Percentiles rank a stretch among this genome's conserved stretches.
These are phyloP conservation scores for Paradoxurus hermaphroditus DNA, from an alignment of 2,113 vertebrate species.

Conservation along the genomic window DNA sequence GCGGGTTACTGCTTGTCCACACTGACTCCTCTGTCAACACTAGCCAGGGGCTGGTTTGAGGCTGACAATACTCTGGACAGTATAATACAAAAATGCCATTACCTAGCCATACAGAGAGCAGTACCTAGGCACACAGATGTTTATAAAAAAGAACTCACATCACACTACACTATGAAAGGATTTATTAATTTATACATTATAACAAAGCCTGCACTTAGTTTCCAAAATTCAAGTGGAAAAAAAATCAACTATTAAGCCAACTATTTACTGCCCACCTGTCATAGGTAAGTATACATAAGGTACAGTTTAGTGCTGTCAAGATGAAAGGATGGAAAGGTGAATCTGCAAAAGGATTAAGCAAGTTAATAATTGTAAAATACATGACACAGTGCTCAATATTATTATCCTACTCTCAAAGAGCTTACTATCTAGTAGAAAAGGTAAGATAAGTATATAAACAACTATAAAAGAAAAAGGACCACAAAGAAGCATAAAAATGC, in stretches of 20 bases:
- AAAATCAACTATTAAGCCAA: not conserved
- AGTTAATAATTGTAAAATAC: not conserved
- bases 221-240: not conserved
- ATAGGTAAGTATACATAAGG: not conserved
- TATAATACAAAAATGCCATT: not conserved
- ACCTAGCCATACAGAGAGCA: not conserved
- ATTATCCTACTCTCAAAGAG: not conserved
- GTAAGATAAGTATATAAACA: not conserved
- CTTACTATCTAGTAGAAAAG: not conserved
- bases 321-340: not conserved
- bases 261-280: not conserved
- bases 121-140: not conserved
- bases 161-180: not conserved
- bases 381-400: not conserved
- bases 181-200: slow-evolving; percentile 14
- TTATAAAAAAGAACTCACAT: not conserved
- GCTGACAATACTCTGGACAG: not conserved
- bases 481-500: not conserved
- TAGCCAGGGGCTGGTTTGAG: not conserved
- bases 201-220: not conserved
- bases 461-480: not conserved
- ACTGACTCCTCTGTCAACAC: not conserved
- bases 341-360: not conserved
- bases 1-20: not conserved
- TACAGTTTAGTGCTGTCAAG: not conserved